A percentile compares a stretch with the other conserved stretches of the same genome.
phyloP scores from a whole-genome alignment of 1,140 invertebrate genomes.

The Trichogramma pretiosum region DNA sequence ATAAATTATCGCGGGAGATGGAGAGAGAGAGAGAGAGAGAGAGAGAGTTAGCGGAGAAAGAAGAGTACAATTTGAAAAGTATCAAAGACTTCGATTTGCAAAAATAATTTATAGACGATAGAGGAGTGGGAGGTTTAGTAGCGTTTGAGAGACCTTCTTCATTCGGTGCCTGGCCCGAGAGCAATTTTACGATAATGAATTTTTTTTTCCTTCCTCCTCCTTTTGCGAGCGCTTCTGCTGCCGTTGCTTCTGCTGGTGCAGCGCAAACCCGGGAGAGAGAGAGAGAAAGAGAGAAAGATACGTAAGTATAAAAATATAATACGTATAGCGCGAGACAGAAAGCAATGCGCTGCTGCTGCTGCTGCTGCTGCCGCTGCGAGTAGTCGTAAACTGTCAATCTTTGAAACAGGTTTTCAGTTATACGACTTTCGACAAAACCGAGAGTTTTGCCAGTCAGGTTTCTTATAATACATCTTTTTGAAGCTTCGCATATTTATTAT shows the following conservation, averaged over 20 bases:
- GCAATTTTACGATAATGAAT: conserved; percentile 20
- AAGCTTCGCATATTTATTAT: too few relatives aligned
- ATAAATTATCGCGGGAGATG: conserved; percentile 1
- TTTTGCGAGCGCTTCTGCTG: too few relatives aligned
- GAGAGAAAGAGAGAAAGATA: conserved; percentile 11
- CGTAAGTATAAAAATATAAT: conserved; percentile 20
- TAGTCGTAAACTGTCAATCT: conserved; percentile 21
- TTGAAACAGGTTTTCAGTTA: conserved; percentile 21
- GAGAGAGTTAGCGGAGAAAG: background rate
- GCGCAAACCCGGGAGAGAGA: too few relatives aligned
- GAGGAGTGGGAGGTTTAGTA: background rate
- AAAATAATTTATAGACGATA: conserved; percentile 18
- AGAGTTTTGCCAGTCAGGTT: conserved; percentile 12
- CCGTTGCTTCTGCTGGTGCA: too few relatives aligned
- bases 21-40: background rate
- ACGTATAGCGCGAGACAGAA: conserved; percentile 14
- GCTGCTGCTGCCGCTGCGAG: too few relatives aligned
- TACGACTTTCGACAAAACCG: conserved; percentile 19
- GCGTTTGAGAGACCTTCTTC: conserved; percentile 1
- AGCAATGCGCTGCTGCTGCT: too few relatives aligned
- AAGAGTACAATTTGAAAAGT: conserved; percentile 20
- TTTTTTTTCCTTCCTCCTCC: too few relatives aligned
- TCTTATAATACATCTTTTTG: too few relatives aligned
- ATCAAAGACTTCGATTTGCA: conserved; percentile 19
- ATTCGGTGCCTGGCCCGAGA: too few relatives aligned